Evolutionary conservation across 2,888 invertebrate species (phyloP), one percentile per base, ranked within the genome.

Genomic region (Oscheius sp.): DNA sequence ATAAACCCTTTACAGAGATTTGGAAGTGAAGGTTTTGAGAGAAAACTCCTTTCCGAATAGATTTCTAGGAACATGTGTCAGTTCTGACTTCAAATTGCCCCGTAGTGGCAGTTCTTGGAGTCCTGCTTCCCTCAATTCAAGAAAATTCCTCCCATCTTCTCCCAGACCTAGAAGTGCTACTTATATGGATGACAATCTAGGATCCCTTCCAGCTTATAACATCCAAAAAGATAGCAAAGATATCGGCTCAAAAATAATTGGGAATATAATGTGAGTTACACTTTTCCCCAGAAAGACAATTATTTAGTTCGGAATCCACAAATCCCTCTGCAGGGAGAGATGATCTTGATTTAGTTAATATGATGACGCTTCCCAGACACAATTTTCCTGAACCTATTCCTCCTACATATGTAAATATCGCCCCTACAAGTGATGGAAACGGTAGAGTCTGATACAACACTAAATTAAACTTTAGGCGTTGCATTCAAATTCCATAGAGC

Each of bases 21-120:
- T 67, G 70, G 79, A 20, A 82, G 82, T 65, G 83, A 83, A 81
- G 83, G 83, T 70, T n/a, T n/a, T n/a, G n/a, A n/a, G n/a, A n/a
- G n/a, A n/a, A n/a, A n/a, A n/a, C n/a, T n/a, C n/a, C n/a, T n/a
- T n/a, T n/a, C n/a, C n/a, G n/a, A n/a, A n/a, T n/a, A n/a, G n/a
- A n/a, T 8, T 17, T 37, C 2, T 37, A 27, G 20, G 61, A 20
- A n/a, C 45, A 15, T 61, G 61, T 46, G 58, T 42, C 17, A 58
- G 39, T 25, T 37, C 34, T 31, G 42, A 61, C 8, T 37, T 61
- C 6, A 61, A 55, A 34, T 3, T 52, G 48, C 27, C 65, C 15
- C 2, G 25, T 23, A 66, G 33, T 34, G 55, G 55, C 6, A 55
- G 37, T 34, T 55, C 55, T 15, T 55, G 55, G 55, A 46, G 34